phyloP scores from a whole-genome alignment of 2,113 vertebrate species.

The Diglossa brunneiventris region DNA sequence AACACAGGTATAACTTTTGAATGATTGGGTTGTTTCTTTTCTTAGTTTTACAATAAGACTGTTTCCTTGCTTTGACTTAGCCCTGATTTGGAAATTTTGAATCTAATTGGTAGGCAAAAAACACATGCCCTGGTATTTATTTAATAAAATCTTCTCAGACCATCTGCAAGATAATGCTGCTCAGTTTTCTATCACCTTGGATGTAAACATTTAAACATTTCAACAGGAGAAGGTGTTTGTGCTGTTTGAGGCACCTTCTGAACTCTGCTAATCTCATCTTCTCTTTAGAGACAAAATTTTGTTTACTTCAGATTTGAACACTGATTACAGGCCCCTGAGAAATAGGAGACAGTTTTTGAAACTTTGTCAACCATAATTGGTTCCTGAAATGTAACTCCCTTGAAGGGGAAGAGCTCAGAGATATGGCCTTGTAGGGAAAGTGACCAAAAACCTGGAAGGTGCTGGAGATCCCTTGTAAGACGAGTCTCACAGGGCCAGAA shows the following conservation, averaged over 20 bases:
- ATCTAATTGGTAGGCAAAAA: neutral
- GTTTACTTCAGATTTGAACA: constrained; percentile 32
- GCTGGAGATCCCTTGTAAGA: neutral
- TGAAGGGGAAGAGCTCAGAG: neutral
- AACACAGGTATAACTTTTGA: neutral
- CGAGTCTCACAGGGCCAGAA: neutral
- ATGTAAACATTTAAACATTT: constrained; percentile 54
- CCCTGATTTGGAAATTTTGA: neutral
- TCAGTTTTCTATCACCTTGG: constrained; percentile 21
- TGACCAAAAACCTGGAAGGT: neutral
- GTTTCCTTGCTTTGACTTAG: neutral
- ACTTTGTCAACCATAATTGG: neutral
- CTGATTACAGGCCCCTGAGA: neutral
- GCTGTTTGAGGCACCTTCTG: constrained; percentile 7
- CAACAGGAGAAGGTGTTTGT: constrained; percentile 21
- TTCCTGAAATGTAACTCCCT: neutral
- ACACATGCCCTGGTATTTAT: neutral
- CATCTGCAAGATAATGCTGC: constrained; percentile 16
- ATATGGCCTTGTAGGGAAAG: neutral
- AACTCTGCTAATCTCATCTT: constrained; percentile 7
- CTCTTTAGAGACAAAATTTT: constrained; percentile 26
- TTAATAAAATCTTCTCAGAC: constrained; percentile 29
- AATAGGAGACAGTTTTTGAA: constrained; percentile 22
- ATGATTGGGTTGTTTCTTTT: neutral
- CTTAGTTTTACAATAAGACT: neutral